Evolutionary conservation across 2,113 vertebrate species (phyloP), one percentile per base, ranked within the genome.

Genomic region (Lepidothrix coronata): DNA sequence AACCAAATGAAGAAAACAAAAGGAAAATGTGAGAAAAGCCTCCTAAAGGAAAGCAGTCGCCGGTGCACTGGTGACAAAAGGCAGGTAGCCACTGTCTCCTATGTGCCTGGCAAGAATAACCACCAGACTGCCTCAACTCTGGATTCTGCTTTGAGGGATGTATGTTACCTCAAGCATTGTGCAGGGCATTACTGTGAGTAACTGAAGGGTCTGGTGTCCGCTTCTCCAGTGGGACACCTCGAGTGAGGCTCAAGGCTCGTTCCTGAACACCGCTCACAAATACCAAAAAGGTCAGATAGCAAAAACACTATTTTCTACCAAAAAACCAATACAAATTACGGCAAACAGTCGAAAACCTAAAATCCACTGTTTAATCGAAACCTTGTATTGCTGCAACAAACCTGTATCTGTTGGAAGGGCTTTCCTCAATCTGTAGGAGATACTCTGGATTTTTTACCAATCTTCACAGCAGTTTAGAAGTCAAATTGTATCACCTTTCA

Each of bases 401-500:
- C 21, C 48, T 68, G 12, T 44, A 49, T 76, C 43, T 87, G 11
- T 57, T 90, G 37, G 57, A 75, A 91, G 39, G 91, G 52, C 33
- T 72, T 63, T 92, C 44, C 17, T 73, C 59, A 35, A 49, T 48
- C 54, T 39, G 16, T 44, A 61, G 67, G 77, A 85, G 57, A 79
- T 78, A 74, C 15, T 14, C 65, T 81, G 81, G 49, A 35, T 37
- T 94, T 62, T 91, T 94, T 78, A 71, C 57, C 35, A 14, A 24
- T 63, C 61, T 73, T 83, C 80, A 58, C 48, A n/a, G 71, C 11
- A 14, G 52, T 85, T 88, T 73, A 48, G 68, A 90, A 52, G 88
- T 88, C 85, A 91, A 83, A 75, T 81, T 39, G 28, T 79, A 62
- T 93, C 83, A 95, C 86, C 77, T 93, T 92, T 83, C 52, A 49